phyloP scores from a whole-genome alignment of 2,888 invertebrate species.

The Tricholauxania praeusta region DNA sequence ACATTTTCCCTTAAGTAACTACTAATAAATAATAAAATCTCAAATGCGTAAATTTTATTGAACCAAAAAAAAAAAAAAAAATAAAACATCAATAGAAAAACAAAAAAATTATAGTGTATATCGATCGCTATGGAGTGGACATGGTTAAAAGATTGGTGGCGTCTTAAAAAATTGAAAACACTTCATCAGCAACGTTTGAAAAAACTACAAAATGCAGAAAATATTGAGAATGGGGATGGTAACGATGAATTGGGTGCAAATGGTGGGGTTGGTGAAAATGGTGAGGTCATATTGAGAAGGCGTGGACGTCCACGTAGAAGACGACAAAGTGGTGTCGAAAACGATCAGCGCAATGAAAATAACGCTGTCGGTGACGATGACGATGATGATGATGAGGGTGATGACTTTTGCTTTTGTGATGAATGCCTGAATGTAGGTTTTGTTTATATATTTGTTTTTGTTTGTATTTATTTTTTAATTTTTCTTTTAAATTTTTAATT shows the following conservation, averaged over 20 bases:
- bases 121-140: conserved; percentile 77
- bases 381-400: conserved; percentile 66
- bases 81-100: background rate
- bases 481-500: conserved; percentile 25
- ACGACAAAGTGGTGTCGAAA: conserved; percentile 9
- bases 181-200: conserved; percentile 32
- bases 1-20: background rate
- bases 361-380: conserved; percentile 67
- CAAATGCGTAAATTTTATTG: background rate
- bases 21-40: background rate
- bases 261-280: conserved; percentile 9
- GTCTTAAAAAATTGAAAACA: conserved; percentile 72
- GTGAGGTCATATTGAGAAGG: background rate
- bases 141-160: conserved; percentile 86
- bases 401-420: conserved; percentile 83
- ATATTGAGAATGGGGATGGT: conserved; percentile 45
- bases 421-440: conserved; percentile 72
- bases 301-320: conserved; percentile 41
- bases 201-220: conserved; percentile 25
- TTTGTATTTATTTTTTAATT: conserved; percentile 4
- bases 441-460: conserved; percentile 21
- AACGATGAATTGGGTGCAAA: conserved; percentile 43
- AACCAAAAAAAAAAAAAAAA: background rate
- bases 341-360: conserved; percentile 12
- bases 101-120: background rate